phyloP scores from a whole-genome alignment of 1,140 invertebrate species.

The Patella vulgata region DNA sequence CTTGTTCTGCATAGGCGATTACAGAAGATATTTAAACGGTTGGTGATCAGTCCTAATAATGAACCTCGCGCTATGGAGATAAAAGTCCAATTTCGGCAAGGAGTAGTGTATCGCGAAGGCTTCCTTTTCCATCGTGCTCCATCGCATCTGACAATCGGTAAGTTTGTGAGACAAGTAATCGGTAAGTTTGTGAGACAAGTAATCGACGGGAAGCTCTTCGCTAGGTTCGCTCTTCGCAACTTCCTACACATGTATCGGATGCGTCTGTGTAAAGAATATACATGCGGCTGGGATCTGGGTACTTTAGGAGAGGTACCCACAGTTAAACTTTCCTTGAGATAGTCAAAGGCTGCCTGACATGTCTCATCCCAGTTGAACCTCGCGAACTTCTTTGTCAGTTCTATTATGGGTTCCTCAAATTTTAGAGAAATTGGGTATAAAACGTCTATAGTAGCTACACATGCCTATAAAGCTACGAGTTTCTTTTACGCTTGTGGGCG shows the following conservation, averaged over 20 bases:
- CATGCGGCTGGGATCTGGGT: constrained; percentile 15
- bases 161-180: too few species aligned
- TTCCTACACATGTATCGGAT: constrained; percentile 8
- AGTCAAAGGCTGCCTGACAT: constrained; percentile 35
- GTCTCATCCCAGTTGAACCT: constrained; percentile 35
- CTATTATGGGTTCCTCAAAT: constrained; percentile 54
- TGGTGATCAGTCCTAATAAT: constrained; percentile 4
- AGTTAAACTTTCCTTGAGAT: constrained; percentile 33
- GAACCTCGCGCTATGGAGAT: too few species aligned
- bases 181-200: too few species aligned
- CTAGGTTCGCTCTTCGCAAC: constrained; percentile 1
- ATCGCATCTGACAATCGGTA: too few species aligned
- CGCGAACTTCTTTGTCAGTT: constrained; percentile 63
- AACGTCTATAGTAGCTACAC: constrained; percentile 66
- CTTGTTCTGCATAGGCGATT: constrained; percentile 6
- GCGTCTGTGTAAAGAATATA: constrained; percentile 34
- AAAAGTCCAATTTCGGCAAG: too few species aligned
- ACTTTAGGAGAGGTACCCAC: constrained; percentile 29
- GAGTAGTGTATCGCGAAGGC: too few species aligned
- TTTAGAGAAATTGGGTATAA: constrained; percentile 60
- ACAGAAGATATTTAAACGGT: background rate
- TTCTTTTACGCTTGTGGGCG: constrained; percentile 58
- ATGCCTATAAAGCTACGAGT: constrained; percentile 66
- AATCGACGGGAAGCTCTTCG: constrained; percentile 15
- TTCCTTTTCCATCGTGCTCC: too few species aligned